Evolutionary conservation across 2,888 invertebrate genomes (phyloP).

Genomic region (Caenorhabditis japonica): DNA sequence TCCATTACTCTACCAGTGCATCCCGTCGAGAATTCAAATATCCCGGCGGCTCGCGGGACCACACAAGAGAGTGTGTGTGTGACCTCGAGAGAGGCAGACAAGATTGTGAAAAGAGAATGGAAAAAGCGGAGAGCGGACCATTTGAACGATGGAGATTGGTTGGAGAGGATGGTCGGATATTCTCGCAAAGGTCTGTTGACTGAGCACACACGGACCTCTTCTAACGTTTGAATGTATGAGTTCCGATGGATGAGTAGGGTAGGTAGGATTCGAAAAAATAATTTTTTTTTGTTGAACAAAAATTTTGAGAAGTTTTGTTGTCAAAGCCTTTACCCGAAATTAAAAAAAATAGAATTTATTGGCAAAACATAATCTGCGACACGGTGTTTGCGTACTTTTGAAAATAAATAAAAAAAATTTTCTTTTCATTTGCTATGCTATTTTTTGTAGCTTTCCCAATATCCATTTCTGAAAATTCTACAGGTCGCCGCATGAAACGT

Average conservation of each 20-base stretch:
- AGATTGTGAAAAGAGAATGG: not conserved
- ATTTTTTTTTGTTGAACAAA: too few species aligned
- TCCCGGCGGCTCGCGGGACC: conserved; percentile 11
- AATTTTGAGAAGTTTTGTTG: too few species aligned
- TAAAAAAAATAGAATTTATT: too few species aligned
- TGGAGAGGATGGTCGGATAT: conserved; percentile 2
- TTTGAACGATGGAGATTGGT: conserved; percentile 21
- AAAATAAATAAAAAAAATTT: too few species aligned
- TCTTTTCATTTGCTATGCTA: too few species aligned
- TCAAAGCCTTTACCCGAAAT: too few species aligned
- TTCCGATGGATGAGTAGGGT: not conserved
- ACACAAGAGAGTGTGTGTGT: not conserved
- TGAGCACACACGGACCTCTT: conserved; percentile 26
- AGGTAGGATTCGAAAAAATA: not conserved
- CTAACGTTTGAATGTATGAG: conserved; percentile 14
- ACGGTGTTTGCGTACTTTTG: too few species aligned
- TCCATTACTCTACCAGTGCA: not conserved
- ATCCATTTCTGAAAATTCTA: too few species aligned
- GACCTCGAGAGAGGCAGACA: conserved; percentile 5
- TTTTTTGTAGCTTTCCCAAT: too few species aligned
- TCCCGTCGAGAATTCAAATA: conserved; percentile 46
- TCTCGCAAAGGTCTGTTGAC: conserved; percentile 21
- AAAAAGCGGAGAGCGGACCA: conserved; percentile 9
- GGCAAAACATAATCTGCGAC: too few species aligned
- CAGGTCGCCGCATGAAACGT: too few species aligned